Evolutionary conservation across 2,888 invertebrate genomes (phyloP).

Genomic region (Pseudococcus longispinus): DNA sequence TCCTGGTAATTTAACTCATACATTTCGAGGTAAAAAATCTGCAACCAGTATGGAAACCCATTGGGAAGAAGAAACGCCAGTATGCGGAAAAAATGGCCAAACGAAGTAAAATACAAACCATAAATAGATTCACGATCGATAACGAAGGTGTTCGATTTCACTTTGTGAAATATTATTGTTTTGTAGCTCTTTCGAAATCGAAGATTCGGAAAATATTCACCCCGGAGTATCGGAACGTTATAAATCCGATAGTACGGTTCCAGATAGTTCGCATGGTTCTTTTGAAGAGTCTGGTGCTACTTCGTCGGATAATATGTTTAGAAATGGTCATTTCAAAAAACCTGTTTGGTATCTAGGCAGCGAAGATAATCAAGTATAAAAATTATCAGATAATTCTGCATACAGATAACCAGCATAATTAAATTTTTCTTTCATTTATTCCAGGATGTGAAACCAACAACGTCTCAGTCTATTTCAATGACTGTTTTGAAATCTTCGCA

Average conservation of each 20-base stretch:
- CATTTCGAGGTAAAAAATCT: constrained; percentile 60
- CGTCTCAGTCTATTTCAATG: neutral
- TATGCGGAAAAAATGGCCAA: neutral
- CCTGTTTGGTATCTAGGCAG: constrained; percentile 69
- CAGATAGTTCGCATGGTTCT: constrained; percentile 66
- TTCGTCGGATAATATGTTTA: constrained; percentile 64
- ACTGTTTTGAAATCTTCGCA: neutral
- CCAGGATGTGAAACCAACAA: neutral
- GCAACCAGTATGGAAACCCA: constrained; percentile 70
- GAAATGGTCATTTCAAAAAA: constrained; percentile 61
- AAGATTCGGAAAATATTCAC: neutral
- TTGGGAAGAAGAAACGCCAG: constrained; percentile 71
- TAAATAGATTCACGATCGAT: neutral
- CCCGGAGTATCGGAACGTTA: neutral
- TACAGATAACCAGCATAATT: neutral
- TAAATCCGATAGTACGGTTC: constrained; percentile 70
- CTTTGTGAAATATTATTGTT: neutral
- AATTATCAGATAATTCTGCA: neutral
- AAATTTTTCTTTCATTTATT: neutral
- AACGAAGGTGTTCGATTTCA: neutral
- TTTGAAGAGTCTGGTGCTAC: constrained; percentile 67
- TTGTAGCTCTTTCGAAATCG: constrained; percentile 39
- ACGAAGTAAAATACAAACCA: neutral
- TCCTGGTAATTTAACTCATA: constrained; percentile 54
- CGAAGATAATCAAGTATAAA: constrained; percentile 65